Percentiles rank a stretch among this genome's conserved stretches.
phyloP scores from a whole-genome alignment of 2,113 vertebrate genomes.

The Bos taurus region ARS-UCD2.0 NC_037338.1:88543501-88544000 shows the following conservation, averaged over 20 bases:
- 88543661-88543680: slow-evolving; percentile 72
- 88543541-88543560: slow-evolving; percentile 51
- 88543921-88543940: background rate
- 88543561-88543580: slow-evolving; percentile 62
- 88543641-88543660: slow-evolving; percentile 70
- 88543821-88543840: background rate
- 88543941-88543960: background rate
- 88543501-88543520: slow-evolving; percentile 43
- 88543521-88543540: slow-evolving; percentile 47
- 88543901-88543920: background rate
- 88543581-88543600: slow-evolving; percentile 48
- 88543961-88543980: background rate
- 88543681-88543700: slow-evolving; percentile 66
- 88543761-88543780: background rate
- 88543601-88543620: slow-evolving; percentile 51
- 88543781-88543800: background rate
- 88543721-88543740: slow-evolving; percentile 69
- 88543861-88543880: slow-evolving; percentile 20
- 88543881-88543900: background rate
- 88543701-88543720: slow-evolving; percentile 77
- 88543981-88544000: background rate
- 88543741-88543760: slow-evolving; percentile 74
- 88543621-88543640: slow-evolving; percentile 60
- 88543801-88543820: background rate
- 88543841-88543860: background rate